These are phyloP conservation scores for Florisuga fusca DNA, from an alignment of 2,797 vertebrate species.

Conservation along the genomic window DNA sequence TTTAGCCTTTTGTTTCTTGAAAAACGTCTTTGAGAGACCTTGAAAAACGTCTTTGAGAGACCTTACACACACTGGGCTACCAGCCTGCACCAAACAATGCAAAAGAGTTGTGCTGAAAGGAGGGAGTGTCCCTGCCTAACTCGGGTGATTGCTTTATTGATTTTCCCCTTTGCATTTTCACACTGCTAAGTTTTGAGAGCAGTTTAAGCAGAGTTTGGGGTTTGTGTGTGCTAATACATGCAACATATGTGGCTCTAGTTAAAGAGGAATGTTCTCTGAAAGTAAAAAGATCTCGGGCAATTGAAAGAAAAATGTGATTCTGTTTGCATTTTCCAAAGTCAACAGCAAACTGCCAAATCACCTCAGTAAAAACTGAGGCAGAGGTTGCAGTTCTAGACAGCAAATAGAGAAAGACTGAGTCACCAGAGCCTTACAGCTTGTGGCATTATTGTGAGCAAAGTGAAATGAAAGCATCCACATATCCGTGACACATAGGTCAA, in stretches of 20 bases:
- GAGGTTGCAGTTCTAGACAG: not conserved
- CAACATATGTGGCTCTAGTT: not conserved
- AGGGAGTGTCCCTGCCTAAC: not conserved
- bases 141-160: not conserved
- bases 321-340: not conserved
- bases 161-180: not conserved
- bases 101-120: not conserved
- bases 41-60: not conserved
- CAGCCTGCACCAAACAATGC: not conserved
- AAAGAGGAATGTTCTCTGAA: not conserved
- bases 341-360: not conserved
- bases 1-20: not conserved
- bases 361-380: not conserved
- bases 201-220: not conserved
- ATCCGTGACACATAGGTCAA: not conserved
- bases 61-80: not conserved
- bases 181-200: not conserved
- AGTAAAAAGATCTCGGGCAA: not conserved
- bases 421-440: not conserved
- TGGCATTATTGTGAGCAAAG: not conserved
- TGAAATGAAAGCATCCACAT: not conserved
- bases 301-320: not conserved
- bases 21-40: not conserved
- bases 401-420: not conserved
- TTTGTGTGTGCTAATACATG: rapidly evolving